A percentile compares a stretch with the other conserved stretches of the same genome.
phyloP scores from a whole-genome alignment of 2,888 invertebrate genomes.

The Calameuta pallipes region DNA sequence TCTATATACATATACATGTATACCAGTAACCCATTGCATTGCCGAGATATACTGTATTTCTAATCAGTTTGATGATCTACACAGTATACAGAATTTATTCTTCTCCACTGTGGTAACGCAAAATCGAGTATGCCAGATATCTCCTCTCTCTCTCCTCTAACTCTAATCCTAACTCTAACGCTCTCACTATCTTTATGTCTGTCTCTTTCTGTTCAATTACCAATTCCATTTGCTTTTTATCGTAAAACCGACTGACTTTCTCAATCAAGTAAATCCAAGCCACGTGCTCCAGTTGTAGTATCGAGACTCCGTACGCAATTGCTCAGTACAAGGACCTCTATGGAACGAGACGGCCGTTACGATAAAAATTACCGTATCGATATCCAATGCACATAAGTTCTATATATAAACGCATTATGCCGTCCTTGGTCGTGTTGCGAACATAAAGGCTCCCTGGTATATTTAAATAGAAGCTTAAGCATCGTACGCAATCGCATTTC shows the following conservation, averaged over 20 bases:
- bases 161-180: too few relatives aligned
- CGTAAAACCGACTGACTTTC: background rate
- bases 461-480: background rate
- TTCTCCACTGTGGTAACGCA: background rate
- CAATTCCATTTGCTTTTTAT: background rate
- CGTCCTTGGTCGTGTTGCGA: background rate
- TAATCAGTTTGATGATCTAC: background rate
- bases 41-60: background rate
- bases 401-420: background rate
- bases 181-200: background rate
- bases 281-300: background rate
- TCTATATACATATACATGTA: background rate
- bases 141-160: too few relatives aligned
- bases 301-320: background rate
- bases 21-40: too few relatives aligned
- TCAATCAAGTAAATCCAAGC: background rate
- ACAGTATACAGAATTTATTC: background rate
- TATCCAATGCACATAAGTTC: background rate
- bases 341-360: background rate
- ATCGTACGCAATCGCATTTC: background rate
- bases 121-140: background rate
- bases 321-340: background rate
- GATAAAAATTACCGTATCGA: background rate
- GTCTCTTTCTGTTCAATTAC: background rate
- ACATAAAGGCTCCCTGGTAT: background rate